Base-by-base conservation (phyloP, 2,888 invertebrate species). In the Cartodere bifasciata region DNA sequence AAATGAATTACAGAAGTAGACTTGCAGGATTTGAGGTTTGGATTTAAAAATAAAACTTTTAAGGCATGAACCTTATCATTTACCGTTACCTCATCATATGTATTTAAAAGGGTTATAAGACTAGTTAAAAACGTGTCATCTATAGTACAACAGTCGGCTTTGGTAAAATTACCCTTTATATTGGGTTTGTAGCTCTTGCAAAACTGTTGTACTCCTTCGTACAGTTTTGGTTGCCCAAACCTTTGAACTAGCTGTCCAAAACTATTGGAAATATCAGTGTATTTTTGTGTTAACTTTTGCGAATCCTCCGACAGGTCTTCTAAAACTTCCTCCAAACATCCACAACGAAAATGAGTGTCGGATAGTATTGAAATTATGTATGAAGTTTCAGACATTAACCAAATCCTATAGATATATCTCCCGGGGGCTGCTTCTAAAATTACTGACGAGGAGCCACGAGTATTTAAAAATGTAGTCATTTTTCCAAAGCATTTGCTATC, bases 231-330 rank as follows among this genome's bases (percentile, higher is more conserved):
- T 7, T 36, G 47, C 13, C 56, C 59, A 32, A 56, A 56, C 11
- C 47, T 39, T 30, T 48, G 44, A 1, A 56, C 44, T 10, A 59
- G 33, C 15, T 48, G 42, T 22, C 53, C 54, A 28, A 52, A 57
- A 10, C 32, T 36, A 13, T 45, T 45, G 1, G 50, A 48, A n/a
- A 56, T 38, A 12, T 50, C 39, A 5, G 41, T 41, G 32, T 47
- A 49, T 10, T 41, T 36, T 34, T 53, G 38, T 4, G 41, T 39
- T n/a, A 56, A 33, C 7, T 40, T 26, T 24, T 49, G 38, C 0
- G 55, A 49, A 40, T 58, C 56, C 3, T 35, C 27, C 2, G 40
- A 34, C 52, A 57, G 50, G 4, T 34, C 32, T 4, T 45, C 42
- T 5, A 54, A 33, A 9, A 53, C 46, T 29, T 40, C 41, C 34